Conservation (phyloP, 1,140 invertebrate species). For the Nephotettix cincticeps region DNA sequence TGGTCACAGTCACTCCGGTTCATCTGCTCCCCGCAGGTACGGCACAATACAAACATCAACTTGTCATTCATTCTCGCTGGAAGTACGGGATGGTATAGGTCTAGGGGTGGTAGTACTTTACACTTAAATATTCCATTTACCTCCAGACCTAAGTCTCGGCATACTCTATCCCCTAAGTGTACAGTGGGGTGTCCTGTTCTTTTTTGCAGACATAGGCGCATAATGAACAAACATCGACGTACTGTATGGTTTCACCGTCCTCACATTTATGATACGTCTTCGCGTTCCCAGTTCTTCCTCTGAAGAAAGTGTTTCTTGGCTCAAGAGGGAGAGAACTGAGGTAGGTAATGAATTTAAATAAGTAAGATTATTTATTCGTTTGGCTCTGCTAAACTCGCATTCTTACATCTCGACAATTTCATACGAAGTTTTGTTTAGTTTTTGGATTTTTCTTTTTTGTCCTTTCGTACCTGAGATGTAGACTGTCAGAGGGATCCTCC, state of each 20-base stretch:
- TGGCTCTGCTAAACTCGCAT: not conserved
- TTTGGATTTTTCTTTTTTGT: not conserved
- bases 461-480: not conserved
- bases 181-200: no score
- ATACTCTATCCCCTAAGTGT: no score
- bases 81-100: no score
- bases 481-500: not conserved
- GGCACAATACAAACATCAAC: no score
- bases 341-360: not conserved
- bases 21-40: no score
- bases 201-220: not conserved
- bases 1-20: no score
- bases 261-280: conserved; percentile 37
- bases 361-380: not conserved
- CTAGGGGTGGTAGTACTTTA: no score
- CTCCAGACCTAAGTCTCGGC: conserved; percentile 17
- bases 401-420: not conserved
- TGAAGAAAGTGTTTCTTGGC: not conserved
- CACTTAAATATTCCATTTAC: no score
- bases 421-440: not conserved
- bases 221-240: conserved; percentile 39
- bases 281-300: not conserved
- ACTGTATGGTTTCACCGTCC: conserved; percentile 44
- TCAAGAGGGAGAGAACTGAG: not conserved
- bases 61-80: no score